Conservation (phyloP, 1,140 invertebrate genomes). For the Eupeodes corollae region DNA sequence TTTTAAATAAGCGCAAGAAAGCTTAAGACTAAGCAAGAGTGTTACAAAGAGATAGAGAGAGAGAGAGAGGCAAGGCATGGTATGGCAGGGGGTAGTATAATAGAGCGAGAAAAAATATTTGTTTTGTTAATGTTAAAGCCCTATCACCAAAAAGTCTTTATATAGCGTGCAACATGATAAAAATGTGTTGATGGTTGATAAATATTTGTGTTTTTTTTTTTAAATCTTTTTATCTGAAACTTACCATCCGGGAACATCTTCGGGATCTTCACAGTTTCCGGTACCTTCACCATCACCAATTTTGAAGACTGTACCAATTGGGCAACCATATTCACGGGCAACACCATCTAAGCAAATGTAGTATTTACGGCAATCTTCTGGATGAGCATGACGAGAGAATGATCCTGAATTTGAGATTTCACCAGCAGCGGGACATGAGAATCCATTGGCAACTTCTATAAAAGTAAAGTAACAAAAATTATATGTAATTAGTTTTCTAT, state of each 20-base stretch:
- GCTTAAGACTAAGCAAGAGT: too few species aligned
- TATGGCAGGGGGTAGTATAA: too few species aligned
- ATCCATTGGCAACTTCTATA: constrained; percentile 80
- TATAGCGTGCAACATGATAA: too few species aligned
- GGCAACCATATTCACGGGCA: constrained; percentile 86
- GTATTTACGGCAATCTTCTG: constrained; percentile 89
- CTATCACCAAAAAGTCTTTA: too few species aligned
- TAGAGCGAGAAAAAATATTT: too few species aligned
- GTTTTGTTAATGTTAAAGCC: too few species aligned
- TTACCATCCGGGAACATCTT: constrained; percentile 90
- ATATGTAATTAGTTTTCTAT: neutral
- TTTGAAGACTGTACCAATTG: constrained; percentile 91
- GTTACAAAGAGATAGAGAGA: too few species aligned
- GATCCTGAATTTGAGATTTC: constrained; percentile 71
- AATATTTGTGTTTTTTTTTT: too few species aligned
- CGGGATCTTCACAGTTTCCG: constrained; percentile 85
- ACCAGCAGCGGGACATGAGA: constrained; percentile 71
- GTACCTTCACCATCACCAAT: constrained; percentile 78
- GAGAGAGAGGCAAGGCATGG: too few species aligned
- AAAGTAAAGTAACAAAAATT: neutral
- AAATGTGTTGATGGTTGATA: too few species aligned
- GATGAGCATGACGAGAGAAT: constrained; percentile 88
- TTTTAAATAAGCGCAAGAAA: too few species aligned
- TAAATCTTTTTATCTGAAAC: too few species aligned
- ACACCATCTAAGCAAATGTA: constrained; percentile 85